phyloP scores from a whole-genome alignment of 2,888 invertebrate genomes.

The Eristalis pertinax region DNA sequence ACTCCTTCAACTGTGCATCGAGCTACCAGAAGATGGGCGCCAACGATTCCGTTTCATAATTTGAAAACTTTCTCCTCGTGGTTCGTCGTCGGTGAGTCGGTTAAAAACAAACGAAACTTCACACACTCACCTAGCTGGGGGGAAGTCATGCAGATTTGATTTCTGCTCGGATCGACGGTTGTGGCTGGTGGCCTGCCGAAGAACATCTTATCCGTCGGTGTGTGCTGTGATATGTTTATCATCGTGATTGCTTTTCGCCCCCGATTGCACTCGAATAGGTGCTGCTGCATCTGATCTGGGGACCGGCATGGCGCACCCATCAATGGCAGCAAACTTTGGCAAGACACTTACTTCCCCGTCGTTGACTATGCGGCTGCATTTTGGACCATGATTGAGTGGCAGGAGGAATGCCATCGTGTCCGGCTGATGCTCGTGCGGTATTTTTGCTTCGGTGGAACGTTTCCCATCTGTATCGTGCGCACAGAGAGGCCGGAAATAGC shows the following conservation, averaged over 20 bases:
- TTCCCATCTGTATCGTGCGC: constrained; percentile 30
- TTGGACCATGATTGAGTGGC: constrained; percentile 42
- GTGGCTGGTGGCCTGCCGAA: not conserved
- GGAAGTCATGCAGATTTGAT: constrained; percentile 20
- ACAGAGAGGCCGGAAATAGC: not conserved
- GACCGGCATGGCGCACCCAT: not conserved
- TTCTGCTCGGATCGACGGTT: not conserved
- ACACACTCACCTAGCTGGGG: not conserved
- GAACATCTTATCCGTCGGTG: not conserved
- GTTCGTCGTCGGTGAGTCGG: constrained; percentile 36
- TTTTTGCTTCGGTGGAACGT: constrained; percentile 21
- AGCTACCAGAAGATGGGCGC: constrained; percentile 33
- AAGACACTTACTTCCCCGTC: constrained; percentile 39
- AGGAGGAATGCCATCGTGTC: constrained; percentile 28
- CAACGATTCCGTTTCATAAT: constrained; percentile 52
- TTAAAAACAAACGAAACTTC: constrained; percentile 39
- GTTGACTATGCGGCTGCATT: constrained; percentile 2
- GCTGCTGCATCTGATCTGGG: constrained; percentile 4
- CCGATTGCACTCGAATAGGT: constrained; percentile 45
- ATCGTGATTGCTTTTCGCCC: constrained; percentile 55
- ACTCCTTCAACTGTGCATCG: constrained; percentile 3
- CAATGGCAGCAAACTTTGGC: constrained; percentile 26
- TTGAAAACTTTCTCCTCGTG: constrained; percentile 53
- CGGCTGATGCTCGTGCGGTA: not conserved
- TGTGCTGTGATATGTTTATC: constrained; percentile 50